Conservation (phyloP, 2,113 vertebrate genomes). For the Microtus montanus region DNA sequence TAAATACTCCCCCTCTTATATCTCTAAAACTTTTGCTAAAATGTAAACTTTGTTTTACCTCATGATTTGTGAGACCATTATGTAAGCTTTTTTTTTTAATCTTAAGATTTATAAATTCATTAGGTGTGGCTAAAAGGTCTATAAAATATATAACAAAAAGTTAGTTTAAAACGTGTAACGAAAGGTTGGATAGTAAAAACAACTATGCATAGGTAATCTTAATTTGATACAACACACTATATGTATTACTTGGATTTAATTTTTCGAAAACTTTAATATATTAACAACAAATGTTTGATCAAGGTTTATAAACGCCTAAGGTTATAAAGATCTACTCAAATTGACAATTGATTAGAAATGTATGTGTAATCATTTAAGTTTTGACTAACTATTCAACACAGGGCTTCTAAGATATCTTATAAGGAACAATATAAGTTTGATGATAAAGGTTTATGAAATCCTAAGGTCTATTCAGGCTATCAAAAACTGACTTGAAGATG, state of each 20-base stretch:
- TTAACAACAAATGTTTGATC: background rate
- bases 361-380: background rate
- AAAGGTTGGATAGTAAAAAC: background rate
- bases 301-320: background rate
- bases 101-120: background rate
- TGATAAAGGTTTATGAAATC: background rate
- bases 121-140: background rate
- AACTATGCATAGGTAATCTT: background rate
- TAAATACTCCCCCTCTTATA: background rate
- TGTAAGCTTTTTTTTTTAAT: background rate
- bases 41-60: background rate
- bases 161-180: background rate
- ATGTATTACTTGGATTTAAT: background rate
- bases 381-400: background rate
- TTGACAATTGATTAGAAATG: background rate
- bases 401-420: background rate
- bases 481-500: background rate
- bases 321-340: background rate
- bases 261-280: background rate
- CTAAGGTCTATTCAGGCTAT: background rate
- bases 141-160: background rate
- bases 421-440: background rate
- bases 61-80: background rate
- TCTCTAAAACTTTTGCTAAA: background rate
- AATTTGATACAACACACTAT: background rate